Conservation (phyloP, 2,797 vertebrate species). For the Sciaenops ocellatus region DNA sequence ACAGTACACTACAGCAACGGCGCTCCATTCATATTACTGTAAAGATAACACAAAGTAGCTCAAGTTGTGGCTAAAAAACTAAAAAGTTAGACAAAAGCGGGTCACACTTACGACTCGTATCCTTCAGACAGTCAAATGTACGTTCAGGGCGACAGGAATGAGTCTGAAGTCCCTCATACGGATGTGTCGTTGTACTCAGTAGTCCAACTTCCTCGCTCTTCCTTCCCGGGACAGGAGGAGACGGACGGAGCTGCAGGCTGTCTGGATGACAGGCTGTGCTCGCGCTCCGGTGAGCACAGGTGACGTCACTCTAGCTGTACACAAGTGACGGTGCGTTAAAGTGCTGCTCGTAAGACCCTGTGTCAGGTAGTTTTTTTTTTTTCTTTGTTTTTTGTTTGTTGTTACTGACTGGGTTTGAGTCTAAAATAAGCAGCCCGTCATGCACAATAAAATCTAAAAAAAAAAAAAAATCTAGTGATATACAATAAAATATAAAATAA, state of each 20-base stretch:
- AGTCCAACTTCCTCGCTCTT: constrained; percentile 24
- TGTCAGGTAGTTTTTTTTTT: neutral
- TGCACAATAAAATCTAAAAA: neutral
- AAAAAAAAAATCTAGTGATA: neutral
- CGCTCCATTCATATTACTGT: neutral
- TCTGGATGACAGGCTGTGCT: constrained; percentile 49
- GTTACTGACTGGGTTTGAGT: neutral
- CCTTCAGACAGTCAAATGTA: constrained; percentile 36
- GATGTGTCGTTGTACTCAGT: constrained; percentile 18
- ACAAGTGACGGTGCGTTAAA: constrained; percentile 61
- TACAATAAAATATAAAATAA: neutral
- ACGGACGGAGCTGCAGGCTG: constrained; percentile 8
- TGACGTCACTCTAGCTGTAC: constrained; percentile 79
- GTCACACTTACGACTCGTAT: constrained; percentile 60
- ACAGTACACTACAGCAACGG: neutral
- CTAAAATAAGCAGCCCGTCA: no score
- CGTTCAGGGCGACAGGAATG: neutral
- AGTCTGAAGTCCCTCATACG: constrained; percentile 54
- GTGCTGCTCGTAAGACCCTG: constrained; percentile 57
- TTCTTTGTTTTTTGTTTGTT: neutral
- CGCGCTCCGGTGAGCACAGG: constrained; percentile 59
- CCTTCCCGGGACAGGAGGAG: neutral
- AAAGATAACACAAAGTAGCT: neutral
- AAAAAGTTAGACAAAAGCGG: constrained; percentile 29
- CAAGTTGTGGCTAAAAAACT: neutral